Conservation (phyloP, 1,140 invertebrate species). For the Steinernema khuongi region DNA sequence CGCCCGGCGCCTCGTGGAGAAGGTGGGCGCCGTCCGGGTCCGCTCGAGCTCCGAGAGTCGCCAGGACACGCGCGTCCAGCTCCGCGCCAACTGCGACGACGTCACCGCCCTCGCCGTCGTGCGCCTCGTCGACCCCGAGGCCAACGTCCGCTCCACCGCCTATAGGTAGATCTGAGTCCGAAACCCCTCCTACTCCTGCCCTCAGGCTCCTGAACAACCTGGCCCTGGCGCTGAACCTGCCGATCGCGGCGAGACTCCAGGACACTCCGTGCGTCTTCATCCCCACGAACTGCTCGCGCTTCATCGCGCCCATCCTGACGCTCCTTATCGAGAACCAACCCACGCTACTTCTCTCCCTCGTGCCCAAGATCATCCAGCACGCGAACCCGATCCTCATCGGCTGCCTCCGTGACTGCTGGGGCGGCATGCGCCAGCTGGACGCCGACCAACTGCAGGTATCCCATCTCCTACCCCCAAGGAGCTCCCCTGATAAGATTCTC, state of each 20-base stretch:
- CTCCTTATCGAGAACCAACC: slow-evolving; percentile 21
- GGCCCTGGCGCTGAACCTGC: not conserved
- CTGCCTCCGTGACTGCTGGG: slow-evolving; percentile 10
- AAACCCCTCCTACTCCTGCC: too few relatives aligned
- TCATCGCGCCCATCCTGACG: slow-evolving; percentile 8
- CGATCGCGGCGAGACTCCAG: slow-evolving; percentile 21
- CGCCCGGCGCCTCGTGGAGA: slow-evolving; percentile 19
- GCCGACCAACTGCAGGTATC: slow-evolving; percentile 18
- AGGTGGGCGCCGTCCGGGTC: slow-evolving; percentile 5
- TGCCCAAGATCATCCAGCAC: slow-evolving; percentile 23
- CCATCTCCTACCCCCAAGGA: too few relatives aligned
- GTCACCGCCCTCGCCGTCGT: slow-evolving; percentile 24
- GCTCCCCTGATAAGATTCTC: too few relatives aligned
- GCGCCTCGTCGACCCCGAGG: slow-evolving; percentile 23
- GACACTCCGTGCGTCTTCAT: slow-evolving; percentile 29
- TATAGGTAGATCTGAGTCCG: slow-evolving; percentile 17
- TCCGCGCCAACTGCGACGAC: slow-evolving; percentile 23
- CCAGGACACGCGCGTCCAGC: slow-evolving; percentile 16
- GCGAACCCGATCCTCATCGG: slow-evolving; percentile 2
- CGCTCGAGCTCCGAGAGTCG: slow-evolving; percentile 13
- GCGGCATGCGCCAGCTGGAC: not conserved
- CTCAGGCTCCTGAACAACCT: slow-evolving; percentile 17
- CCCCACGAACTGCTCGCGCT: slow-evolving; percentile 18
- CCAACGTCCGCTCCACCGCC: slow-evolving; percentile 21
- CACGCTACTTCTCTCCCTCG: slow-evolving; percentile 7